These are phyloP conservation scores for Cryptops parisi DNA, from an alignment of 2,888 invertebrate genomes.

Conservation along the genomic window DNA sequence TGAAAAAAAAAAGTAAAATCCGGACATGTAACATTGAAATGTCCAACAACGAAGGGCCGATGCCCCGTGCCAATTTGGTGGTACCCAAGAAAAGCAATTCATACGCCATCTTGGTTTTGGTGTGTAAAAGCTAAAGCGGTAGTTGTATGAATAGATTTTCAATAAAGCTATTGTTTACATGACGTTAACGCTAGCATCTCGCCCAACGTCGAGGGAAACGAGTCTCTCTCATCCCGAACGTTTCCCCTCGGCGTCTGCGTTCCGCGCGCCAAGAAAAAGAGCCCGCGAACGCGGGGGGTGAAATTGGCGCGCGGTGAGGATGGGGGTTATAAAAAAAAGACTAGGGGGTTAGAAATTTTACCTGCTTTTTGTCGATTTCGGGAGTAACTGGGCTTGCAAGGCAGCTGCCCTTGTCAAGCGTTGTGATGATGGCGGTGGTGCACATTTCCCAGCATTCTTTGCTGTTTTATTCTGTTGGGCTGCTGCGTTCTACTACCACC, in stretches of 20 bases:
- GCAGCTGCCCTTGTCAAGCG: neutral
- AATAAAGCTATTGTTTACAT: slow-evolving; percentile 5
- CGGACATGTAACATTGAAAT: too few relatives aligned
- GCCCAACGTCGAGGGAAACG: neutral
- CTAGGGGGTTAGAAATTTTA: neutral
- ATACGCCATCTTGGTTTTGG: slow-evolving; percentile 5
- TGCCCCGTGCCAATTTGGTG: neutral
- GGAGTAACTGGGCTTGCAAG: neutral
- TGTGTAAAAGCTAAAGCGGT: neutral
- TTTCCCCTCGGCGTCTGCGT: too few relatives aligned
- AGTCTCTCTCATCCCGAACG: neutral
- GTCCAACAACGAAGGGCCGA: too few relatives aligned
- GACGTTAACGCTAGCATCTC: neutral
- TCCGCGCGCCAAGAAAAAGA: too few relatives aligned
- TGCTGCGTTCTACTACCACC: too few relatives aligned
- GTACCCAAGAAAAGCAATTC: slow-evolving; percentile 1
- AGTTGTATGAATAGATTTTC: slow-evolving; percentile 1
- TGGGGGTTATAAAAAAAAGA: neutral
- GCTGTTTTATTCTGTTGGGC: too few relatives aligned
- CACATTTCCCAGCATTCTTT: slow-evolving; percentile 3
- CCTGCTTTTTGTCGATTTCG: slow-evolving; percentile 1
- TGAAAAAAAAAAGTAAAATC: too few relatives aligned
- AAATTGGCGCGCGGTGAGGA: too few relatives aligned
- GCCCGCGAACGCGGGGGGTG: too few relatives aligned
- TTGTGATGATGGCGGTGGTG: neutral